A percentile compares a stretch with the other conserved stretches of the same genome.
Evolutionary conservation across 2,888 invertebrate genomes (phyloP).

Genomic region (Erebia epiphron): DNA sequence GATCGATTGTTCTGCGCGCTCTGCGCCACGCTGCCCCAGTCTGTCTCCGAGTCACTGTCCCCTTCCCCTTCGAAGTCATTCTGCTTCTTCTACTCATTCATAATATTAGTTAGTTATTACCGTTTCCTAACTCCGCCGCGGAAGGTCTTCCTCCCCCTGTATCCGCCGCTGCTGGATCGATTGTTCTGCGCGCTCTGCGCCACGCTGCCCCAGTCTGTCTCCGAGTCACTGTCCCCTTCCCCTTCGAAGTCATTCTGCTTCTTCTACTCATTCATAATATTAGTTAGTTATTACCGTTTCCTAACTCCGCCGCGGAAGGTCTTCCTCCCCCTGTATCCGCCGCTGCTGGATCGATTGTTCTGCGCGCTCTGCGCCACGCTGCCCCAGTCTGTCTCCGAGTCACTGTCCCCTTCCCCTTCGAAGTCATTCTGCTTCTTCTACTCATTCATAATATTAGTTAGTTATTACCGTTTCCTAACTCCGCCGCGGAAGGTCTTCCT

Average conservation of each 20-base stretch:
- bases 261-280: slow-evolving; percentile 40
- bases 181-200: slow-evolving; percentile 32
- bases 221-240: slow-evolving; percentile 35
- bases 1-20: slow-evolving; percentile 36
- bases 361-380: slow-evolving; percentile 48
- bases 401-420: slow-evolving; percentile 46
- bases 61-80: slow-evolving; percentile 46
- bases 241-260: slow-evolving; percentile 45
- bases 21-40: slow-evolving; percentile 60
- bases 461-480: too few species aligned
- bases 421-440: slow-evolving; percentile 49
- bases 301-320: slow-evolving; percentile 58
- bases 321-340: slow-evolving; percentile 39
- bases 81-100: slow-evolving; percentile 43
- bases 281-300: slow-evolving; percentile 52
- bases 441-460: slow-evolving; percentile 29
- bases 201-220: slow-evolving; percentile 8
- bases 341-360: slow-evolving; percentile 16
- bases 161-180: too few species aligned
- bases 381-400: slow-evolving; percentile 70
- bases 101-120: too few species aligned
- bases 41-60: slow-evolving; percentile 61
- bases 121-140: too few species aligned
- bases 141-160: too few species aligned
- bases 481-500: slow-evolving; percentile 33